Evolutionary conservation across 2,888 invertebrate genomes (phyloP).

Genomic region (Pristionchus mayeri): DNA sequence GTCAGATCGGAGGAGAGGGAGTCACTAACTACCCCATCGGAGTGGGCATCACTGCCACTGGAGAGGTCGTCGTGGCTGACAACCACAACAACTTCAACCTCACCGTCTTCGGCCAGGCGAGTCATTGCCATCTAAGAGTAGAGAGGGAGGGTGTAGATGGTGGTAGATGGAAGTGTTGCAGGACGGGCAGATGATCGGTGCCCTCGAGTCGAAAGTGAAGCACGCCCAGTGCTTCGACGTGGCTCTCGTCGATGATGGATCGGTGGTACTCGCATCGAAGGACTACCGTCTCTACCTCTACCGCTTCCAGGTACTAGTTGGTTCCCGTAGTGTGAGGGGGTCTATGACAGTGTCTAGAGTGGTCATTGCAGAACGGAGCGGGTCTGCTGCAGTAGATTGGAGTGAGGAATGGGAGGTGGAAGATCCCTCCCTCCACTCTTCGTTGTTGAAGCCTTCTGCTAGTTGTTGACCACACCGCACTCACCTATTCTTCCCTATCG

Average conservation of each 20-base stretch:
- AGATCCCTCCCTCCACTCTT: not conserved
- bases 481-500: constrained; percentile 18
- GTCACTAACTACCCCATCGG: constrained; percentile 99
- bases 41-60: constrained; percentile 93
- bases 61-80: constrained; percentile 97
- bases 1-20: constrained; percentile 98
- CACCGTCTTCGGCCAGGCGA: constrained; percentile 92
- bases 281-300: constrained; percentile 99
- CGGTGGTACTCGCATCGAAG: constrained; percentile 97
- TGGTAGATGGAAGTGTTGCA: constrained; percentile 76
- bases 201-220: constrained; percentile 97
- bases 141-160: not conserved
- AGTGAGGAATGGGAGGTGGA: not conserved
- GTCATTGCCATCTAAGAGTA: not conserved
- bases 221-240: constrained; percentile 99
- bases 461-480: constrained; percentile 20
- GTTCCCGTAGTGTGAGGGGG: not conserved
- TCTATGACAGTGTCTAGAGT: not conserved
- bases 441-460: constrained; percentile 23
- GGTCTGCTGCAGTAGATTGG: constrained; percentile 37
- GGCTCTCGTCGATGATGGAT: constrained; percentile 97
- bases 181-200: constrained; percentile 95
- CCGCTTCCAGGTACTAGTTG: constrained; percentile 88
- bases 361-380: constrained; percentile 10
- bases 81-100: constrained; percentile 99